Evolutionary conservation across 2,888 invertebrate species (phyloP), one percentile per base, ranked within the genome.

Genomic region (Marronus borbonicus): DNA sequence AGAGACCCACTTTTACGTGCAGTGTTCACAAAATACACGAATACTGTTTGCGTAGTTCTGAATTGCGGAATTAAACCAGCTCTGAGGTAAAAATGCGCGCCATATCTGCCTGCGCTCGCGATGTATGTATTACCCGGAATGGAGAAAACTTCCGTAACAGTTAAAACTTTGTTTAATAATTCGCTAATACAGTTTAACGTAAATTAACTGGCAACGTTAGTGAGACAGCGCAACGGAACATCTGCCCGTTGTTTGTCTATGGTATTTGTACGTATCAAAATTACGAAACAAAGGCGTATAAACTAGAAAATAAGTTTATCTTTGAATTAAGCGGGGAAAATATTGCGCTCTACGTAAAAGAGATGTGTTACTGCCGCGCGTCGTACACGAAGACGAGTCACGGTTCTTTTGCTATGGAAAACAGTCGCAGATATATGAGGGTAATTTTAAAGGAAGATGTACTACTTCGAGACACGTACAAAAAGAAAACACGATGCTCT

Each of bases 301-400:
- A 68, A 68, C 68, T 68, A 68, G 68, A 49, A 50, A 68, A 68
- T 39, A 68, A 68, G 50, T 68, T 68, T 68, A 50, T 68, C 68
- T 68, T 28, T 50, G 68, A 24, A 68, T 68, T 50, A 68, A 68
- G 14, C 24, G 3, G 49, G 7, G 50, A 50, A 28, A 24, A 68
- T 14, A 20, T n/a, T 1, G 62, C 14, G 3, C 31, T 3, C 31
- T 31, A 31, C 24, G 62, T 17, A 55, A 24, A 24, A 24, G 10
- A 20, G 20, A 17, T 20, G 55, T 17, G 44, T 7, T 8, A 20
- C 17, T 20, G 20, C 20, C 55, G 20, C 44, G 44, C 44, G 44
- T 1, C 17, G 17, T 55, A 17, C 14, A 24, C 5, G 12, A 10
- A n/a, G 5, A 62, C 20, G 62, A n/a, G 62, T 1, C 12, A 12